These are phyloP conservation scores for Hestina assimilis DNA, from an alignment of 1,140 invertebrate species.

Conservation along the genomic window DNA sequence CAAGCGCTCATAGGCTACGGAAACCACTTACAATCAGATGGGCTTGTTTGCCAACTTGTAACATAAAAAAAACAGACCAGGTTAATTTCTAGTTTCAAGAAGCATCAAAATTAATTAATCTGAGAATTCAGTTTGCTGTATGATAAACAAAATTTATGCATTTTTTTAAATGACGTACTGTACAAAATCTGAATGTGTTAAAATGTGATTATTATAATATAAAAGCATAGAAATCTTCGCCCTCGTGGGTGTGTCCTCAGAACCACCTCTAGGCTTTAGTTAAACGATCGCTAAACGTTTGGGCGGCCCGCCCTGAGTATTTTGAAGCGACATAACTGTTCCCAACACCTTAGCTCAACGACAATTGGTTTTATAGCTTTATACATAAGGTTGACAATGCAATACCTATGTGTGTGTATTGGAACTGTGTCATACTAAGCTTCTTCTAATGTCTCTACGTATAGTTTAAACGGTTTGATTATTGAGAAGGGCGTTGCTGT, in stretches of 20 bases:
- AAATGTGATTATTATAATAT: conserved; percentile 9
- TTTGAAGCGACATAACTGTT: conserved; percentile 40
- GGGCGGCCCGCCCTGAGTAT: conserved; percentile 72
- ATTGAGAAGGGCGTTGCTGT: conserved; percentile 50
- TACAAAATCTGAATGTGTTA: too few species aligned
- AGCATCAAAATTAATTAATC: too few species aligned
- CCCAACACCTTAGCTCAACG: conserved; percentile 2
- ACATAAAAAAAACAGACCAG: too few species aligned
- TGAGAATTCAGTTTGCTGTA: too few species aligned
- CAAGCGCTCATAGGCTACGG: too few species aligned
- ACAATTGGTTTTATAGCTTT: conserved; percentile 32
- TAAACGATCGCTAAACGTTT: conserved; percentile 77
- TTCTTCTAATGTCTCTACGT: conserved; percentile 50
- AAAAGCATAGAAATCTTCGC: conserved; percentile 25
- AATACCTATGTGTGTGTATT: conserved; percentile 5
- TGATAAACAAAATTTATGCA: too few species aligned
- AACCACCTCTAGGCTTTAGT: conserved; percentile 61
- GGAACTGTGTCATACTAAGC: conserved; percentile 48
- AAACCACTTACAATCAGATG: too few species aligned
- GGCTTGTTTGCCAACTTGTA: too few species aligned
- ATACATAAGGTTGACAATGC: conserved; percentile 24
- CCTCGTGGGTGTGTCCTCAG: conserved; percentile 68
- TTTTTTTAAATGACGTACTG: too few species aligned
- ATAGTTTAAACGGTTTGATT: conserved; percentile 61
- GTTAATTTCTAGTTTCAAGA: too few species aligned